Base-by-base conservation (phyloP, 2,797 vertebrate genomes). In the Enteromius anoplus region DNA sequence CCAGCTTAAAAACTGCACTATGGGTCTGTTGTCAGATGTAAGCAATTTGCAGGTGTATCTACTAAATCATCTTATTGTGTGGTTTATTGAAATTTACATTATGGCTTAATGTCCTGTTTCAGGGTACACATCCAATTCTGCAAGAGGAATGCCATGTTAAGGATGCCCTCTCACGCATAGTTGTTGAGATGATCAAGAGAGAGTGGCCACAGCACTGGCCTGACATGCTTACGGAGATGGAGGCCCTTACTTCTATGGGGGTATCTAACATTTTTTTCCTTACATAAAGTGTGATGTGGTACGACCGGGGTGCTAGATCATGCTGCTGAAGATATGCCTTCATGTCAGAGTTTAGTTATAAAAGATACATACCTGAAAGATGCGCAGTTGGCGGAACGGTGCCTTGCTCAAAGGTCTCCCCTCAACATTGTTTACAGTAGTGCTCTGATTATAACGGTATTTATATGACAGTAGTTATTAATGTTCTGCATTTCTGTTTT, bases 191-290 rank as follows among this genome's bases (percentile, higher is more conserved):
- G 97, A 97, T 98, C 80, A 99, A 99, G 89, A 94, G 98, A 1
- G 98, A 99, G 84, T 99, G 98, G 98, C 98, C 98, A 15, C 98
- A 99, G 86, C 94, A 99, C 81, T 99, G 98, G 98, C 97, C 97
- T 32, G 95, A 99, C 60, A 97, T 99, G 98, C 93, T 99, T 4
- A 95, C 96, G 88, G 98, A 99, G 89, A 92, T 99, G 96, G 97
- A 98, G 84, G 89, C 94, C 0, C 96, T 99, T 76, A 96, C 96
- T 34, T 95, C 94, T 86, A 93, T 95, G 89, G 98, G 97, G 94
- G 98, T 99, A 93, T 72, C 51, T 69, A 0, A 53, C 26, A 4
- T 37, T 42, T 49, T 34, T 15, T 40, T 19, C 4, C 37, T 72
- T 3, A 62, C 26, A 62, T 15, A 23, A 58, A 58, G n/a, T 9